Conservation (phyloP, 1,140 invertebrate genomes). For the Drosophila trapezifrons region DNA sequence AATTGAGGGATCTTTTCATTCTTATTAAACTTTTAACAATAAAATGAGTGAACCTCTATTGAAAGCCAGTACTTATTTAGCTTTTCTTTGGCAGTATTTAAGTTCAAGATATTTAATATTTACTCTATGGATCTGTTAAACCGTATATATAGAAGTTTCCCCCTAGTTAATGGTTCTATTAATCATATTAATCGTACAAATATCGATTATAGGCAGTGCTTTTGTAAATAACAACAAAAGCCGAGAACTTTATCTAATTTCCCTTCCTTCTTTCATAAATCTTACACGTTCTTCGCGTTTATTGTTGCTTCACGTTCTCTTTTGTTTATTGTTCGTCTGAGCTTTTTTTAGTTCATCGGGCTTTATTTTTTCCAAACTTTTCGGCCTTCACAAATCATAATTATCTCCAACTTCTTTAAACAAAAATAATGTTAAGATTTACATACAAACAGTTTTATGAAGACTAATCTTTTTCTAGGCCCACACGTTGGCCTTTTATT, state of each 20-base stretch:
- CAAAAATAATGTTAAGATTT: slow-evolving; percentile 36
- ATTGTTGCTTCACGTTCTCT: slow-evolving; percentile 16
- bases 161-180: not conserved
- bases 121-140: not conserved
- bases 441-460: slow-evolving; percentile 30
- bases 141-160: not conserved
- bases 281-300: slow-evolving; percentile 1
- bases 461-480: slow-evolving; percentile 18
- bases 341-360: slow-evolving; percentile 9
- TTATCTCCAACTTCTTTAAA: slow-evolving; percentile 40
- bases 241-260: slow-evolving; percentile 8
- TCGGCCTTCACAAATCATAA: slow-evolving; percentile 33
- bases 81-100: not conserved
- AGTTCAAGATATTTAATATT: not conserved
- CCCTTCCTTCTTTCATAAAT: not conserved
- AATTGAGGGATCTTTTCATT: slow-evolving; percentile 1
- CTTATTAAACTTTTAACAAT: not conserved
- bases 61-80: too few relatives aligned
- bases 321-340: slow-evolving; percentile 16
- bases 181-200: not conserved
- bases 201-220: not conserved
- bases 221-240: not conserved
- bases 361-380: slow-evolving; percentile 13
- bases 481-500: slow-evolving; percentile 35
- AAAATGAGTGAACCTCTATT: not conserved